These are phyloP conservation scores for Luehdorfia chinensis DNA, from an alignment of 1,140 invertebrate genomes.

Conservation along the genomic window DNA sequence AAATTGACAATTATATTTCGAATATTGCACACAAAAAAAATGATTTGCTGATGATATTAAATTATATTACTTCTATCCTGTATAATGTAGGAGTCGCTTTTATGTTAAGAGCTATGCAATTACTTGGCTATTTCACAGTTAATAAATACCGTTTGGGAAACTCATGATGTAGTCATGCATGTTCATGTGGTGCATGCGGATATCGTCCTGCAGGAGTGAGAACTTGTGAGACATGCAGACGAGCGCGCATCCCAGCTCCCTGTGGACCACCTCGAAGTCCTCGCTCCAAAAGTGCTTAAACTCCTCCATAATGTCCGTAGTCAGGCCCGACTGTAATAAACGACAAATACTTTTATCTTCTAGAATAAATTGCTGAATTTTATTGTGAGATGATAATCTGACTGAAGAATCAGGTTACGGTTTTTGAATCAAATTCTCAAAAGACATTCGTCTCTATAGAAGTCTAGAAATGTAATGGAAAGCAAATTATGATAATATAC, in stretches of 20 bases:
- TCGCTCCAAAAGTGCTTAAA: conserved; percentile 69
- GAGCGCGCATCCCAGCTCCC: conserved; percentile 66
- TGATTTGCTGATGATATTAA: too few species aligned
- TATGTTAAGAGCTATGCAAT: too few species aligned
- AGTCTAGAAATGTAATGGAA: too few species aligned
- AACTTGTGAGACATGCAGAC: conserved; percentile 71
- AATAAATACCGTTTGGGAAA: conserved; percentile 44
- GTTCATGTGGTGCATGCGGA: conserved; percentile 59
- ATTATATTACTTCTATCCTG: too few species aligned
- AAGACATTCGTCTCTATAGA: too few species aligned
- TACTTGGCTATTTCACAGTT: too few species aligned
- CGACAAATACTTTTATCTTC: neutral
- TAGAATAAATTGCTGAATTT: too few species aligned
- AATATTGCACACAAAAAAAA: too few species aligned
- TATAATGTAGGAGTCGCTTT: too few species aligned
- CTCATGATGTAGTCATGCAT: conserved; percentile 64
- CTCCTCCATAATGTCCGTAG: conserved; percentile 51
- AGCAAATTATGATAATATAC: conserved; percentile 1
- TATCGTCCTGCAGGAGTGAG: conserved; percentile 52
- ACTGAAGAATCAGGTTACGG: too few species aligned
- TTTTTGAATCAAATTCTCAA: too few species aligned
- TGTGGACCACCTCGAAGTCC: conserved; percentile 59
- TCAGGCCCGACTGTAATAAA: conserved; percentile 47
- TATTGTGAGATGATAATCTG: too few species aligned
- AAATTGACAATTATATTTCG: neutral